phyloP scores from a whole-genome alignment of 2,113 vertebrate species.

The Cochlearius cochlearius region DNA sequence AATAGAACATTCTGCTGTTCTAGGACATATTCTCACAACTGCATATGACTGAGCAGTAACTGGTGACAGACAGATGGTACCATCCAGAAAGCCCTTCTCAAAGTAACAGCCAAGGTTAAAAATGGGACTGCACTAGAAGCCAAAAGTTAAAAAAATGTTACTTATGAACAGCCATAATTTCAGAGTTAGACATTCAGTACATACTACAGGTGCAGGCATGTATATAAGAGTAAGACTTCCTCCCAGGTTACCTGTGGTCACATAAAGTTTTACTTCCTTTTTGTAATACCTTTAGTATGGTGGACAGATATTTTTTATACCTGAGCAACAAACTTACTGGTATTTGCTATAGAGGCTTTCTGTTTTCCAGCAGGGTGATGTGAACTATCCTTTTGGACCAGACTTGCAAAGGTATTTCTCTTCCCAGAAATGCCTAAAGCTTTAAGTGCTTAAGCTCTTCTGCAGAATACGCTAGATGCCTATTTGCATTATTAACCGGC shows the following conservation, averaged over 20 bases:
- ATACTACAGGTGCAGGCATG: background rate
- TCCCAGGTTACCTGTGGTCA: background rate
- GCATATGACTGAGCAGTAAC: background rate
- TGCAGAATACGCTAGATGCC: background rate
- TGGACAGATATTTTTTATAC: background rate
- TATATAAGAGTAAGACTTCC: background rate
- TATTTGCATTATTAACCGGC: background rate
- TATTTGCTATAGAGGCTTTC: background rate
- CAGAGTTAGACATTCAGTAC: background rate
- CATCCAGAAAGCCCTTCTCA: background rate
- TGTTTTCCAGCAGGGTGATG: background rate
- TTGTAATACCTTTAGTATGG: background rate
- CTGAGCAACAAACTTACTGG: background rate
- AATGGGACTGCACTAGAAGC: background rate
- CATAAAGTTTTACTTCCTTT: background rate
- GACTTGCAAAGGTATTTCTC: background rate
- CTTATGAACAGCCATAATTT: background rate
- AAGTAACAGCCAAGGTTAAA: conserved; percentile 39
- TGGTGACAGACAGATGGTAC: conserved; percentile 34
- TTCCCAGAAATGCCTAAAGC: background rate
- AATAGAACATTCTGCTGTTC: background rate
- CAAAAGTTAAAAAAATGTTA: background rate
- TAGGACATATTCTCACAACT: background rate
- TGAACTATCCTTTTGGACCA: background rate
- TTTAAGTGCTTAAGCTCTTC: background rate